Evolutionary conservation across 2,113 vertebrate genomes (phyloP).

Genomic region (Leucosticte australis): DNA sequence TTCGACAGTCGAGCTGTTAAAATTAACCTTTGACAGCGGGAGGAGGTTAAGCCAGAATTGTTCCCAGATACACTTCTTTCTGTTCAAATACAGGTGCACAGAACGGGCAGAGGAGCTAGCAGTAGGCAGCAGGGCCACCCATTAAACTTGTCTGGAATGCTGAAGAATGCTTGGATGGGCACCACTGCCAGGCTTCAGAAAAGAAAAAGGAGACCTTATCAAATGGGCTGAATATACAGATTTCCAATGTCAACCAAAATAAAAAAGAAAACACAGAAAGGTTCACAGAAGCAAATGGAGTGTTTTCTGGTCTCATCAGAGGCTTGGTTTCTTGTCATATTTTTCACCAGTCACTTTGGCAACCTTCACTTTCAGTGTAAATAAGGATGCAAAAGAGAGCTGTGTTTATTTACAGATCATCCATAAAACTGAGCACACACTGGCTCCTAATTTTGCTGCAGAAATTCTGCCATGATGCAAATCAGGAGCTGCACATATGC

Average conservation of each 20-base stretch:
- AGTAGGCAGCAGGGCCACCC: neutral
- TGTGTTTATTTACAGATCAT: conserved; percentile 6
- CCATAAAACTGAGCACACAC: neutral
- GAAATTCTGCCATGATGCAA: conserved; percentile 7
- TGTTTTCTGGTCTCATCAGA: neutral
- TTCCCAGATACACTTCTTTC: neutral
- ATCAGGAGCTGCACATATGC: neutral
- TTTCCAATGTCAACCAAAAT: neutral
- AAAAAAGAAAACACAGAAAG: neutral
- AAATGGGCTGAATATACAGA: neutral
- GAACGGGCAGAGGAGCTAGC: neutral
- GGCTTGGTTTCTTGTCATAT: neutral
- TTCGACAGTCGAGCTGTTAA: neutral
- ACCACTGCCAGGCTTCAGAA: neutral
- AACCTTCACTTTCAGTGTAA: neutral
- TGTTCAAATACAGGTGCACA: neutral
- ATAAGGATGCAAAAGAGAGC: neutral
- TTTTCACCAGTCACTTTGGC: neutral
- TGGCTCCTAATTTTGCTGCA: conserved; percentile 6
- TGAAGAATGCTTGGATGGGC: neutral
- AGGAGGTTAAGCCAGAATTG: neutral
- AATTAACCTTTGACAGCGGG: neutral
- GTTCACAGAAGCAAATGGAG: neutral
- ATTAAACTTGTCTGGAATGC: neutral
- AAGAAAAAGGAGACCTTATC: neutral